phyloP scores from a whole-genome alignment of 2,888 invertebrate species.

The Tuta absoluta region DNA sequence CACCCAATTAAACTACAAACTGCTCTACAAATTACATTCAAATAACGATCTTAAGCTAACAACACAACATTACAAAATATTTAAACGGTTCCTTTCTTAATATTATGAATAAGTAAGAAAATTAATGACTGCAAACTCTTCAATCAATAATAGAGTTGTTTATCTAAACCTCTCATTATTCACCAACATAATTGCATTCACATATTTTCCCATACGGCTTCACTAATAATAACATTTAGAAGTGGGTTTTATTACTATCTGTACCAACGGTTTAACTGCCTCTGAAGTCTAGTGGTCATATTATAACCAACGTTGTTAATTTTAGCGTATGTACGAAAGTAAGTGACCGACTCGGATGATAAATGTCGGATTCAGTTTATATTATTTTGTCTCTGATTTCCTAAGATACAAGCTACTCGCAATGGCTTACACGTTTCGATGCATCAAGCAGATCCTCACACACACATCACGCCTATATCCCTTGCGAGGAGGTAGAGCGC shows the following conservation, averaged over 20 bases:
- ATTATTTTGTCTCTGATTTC: no score
- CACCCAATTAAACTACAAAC: constrained; percentile 25
- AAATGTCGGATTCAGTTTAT: no score
- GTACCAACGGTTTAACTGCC: constrained; percentile 12
- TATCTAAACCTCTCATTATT: constrained; percentile 55
- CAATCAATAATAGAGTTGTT: constrained; percentile 69
- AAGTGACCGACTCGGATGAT: no score
- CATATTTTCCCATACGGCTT: constrained; percentile 61
- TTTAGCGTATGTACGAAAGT: no score
- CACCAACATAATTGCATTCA: constrained; percentile 56
- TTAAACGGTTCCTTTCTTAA: constrained; percentile 45
- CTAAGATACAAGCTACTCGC: no score
- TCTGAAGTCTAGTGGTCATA: constrained; percentile 3
- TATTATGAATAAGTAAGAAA: constrained; percentile 45
- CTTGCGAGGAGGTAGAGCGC: no score
- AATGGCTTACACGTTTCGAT: no score
- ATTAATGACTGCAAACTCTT: constrained; percentile 56
- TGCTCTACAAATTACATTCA: constrained; percentile 39
- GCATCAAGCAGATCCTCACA: no score
- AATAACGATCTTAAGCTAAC: constrained; percentile 47
- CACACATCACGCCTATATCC: no score
- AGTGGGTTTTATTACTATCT: constrained; percentile 42
- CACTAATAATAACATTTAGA: constrained; percentile 40
- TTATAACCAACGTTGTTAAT: no score
- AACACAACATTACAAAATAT: constrained; percentile 49